Percentiles rank a stretch among this genome's conserved stretches.
Conservation (phyloP, 2,888 invertebrate species). For the Drosophila setosimentum region DNA sequence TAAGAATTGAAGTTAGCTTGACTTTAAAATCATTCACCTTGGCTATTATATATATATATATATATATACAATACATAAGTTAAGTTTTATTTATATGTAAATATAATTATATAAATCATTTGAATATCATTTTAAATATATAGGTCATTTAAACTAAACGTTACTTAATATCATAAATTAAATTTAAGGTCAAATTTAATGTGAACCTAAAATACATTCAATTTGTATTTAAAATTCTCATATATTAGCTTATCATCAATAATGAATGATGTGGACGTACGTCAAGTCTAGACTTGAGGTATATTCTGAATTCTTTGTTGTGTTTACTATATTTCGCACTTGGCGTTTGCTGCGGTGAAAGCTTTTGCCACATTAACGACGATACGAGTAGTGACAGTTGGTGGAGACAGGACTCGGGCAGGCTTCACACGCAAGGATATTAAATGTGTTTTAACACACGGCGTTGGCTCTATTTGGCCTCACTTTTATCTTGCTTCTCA, state of each 20-base stretch:
- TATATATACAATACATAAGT: neutral
- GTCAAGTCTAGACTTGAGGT: neutral
- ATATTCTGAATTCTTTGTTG: constrained; percentile 44
- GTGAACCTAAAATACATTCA: neutral
- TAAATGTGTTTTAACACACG: constrained; percentile 22
- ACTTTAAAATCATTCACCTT: constrained; percentile 53
- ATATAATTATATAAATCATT: neutral
- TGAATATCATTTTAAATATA: too few relatives aligned
- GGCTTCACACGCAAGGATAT: constrained; percentile 39
- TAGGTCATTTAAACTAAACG: neutral
- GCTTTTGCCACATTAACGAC: constrained; percentile 66
- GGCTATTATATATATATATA: neutral
- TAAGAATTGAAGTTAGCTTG: neutral
- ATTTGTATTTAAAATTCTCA: neutral
- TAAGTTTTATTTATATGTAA: neutral
- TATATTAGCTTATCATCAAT: neutral
- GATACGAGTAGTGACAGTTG: constrained; percentile 49
- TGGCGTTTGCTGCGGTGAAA: constrained; percentile 37
- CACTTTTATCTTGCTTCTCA: constrained; percentile 15
- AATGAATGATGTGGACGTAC: constrained; percentile 36
- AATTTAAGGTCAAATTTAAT: neutral
- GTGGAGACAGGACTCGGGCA: constrained; percentile 11
- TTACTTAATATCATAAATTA: too few relatives aligned
- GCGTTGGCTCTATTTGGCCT: constrained; percentile 5
- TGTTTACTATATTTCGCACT: constrained; percentile 47